Evolutionary conservation across 92 coral and sea anemone genomes (phyloP).

Genomic region (Actinostola sp.): DNA sequence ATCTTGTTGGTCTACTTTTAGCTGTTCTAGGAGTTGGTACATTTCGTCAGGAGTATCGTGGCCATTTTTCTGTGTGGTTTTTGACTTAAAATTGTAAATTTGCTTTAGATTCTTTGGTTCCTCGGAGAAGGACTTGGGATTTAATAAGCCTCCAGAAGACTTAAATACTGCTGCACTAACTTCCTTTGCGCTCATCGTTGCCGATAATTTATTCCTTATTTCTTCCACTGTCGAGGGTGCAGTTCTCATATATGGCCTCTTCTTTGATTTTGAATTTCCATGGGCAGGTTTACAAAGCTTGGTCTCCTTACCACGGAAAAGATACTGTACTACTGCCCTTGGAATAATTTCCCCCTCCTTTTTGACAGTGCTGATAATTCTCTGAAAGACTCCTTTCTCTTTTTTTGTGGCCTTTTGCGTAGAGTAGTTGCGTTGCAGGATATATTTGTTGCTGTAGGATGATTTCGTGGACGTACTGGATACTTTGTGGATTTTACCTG

Average conservation of each 20-base stretch:
- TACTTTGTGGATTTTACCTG: slow-evolving; percentile 11
- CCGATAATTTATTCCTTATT: slow-evolving; percentile 24
- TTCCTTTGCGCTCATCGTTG: slow-evolving; percentile 22
- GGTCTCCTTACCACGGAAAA: slow-evolving; percentile 19
- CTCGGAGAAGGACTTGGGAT: slow-evolving; percentile 25
- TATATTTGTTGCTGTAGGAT: slow-evolving; percentile 4
- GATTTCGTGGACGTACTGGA: neutral
- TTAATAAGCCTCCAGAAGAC: slow-evolving; percentile 30
- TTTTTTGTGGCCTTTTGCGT: slow-evolving; percentile 24
- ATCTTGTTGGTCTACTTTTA: slow-evolving; percentile 34
- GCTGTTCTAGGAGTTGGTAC: slow-evolving; percentile 37
- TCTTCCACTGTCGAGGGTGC: slow-evolving; percentile 25
- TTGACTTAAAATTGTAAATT: slow-evolving; percentile 23
- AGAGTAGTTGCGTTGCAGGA: slow-evolving; percentile 20
- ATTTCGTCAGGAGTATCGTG: slow-evolving; percentile 24
- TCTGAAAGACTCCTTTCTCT: slow-evolving; percentile 37
- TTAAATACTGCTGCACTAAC: slow-evolving; percentile 22
- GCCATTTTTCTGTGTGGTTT: slow-evolving; percentile 7
- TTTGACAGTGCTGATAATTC: slow-evolving; percentile 30
- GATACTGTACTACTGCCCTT: slow-evolving; percentile 24
- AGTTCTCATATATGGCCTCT: slow-evolving; percentile 38
- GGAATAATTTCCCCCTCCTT: slow-evolving; percentile 9
- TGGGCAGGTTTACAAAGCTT: slow-evolving; percentile 24
- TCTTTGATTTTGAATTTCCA: slow-evolving; percentile 15
- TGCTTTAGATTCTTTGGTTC: slow-evolving; percentile 33